Base-by-base conservation (phyloP, 2,797 vertebrate species). In the Bradypodion pumilum region DNA sequence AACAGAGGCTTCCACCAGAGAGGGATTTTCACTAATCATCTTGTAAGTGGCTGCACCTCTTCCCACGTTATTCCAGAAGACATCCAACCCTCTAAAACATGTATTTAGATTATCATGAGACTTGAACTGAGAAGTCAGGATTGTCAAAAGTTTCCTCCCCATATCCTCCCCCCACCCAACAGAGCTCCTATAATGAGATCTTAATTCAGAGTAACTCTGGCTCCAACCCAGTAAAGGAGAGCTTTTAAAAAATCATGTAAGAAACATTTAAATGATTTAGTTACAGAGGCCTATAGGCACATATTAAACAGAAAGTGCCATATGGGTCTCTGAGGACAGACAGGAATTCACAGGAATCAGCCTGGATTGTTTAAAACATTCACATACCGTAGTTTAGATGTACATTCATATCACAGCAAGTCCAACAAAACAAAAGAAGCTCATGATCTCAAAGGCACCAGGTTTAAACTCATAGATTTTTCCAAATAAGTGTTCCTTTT, bases 401-500 rank as follows among this genome's bases (percentile, higher is more conserved):
- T 56, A 7, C 42, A 44, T 29, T 74, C 21, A 52, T 37, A 56
- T 74, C 44, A 42, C 21, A 23, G 62, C 69, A 85, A 85, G 49
- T 59, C 29, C 23, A 65, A 63, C 13, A 63, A 62, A 78, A 40
- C 25, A 85, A 72, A 78, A 23, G 6, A 65, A 66, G 44, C 32
- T 2, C 21, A 52, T 32, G 56, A 79, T 66, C 59, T 79, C 37
- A 23, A 68, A 72, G 37, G 29, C 3, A 23, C 59, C 29, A 35
- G n/a, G 29, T 74, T 81, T 29, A 44, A 65, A n/a, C n/a, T 65
- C 59, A 81, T 21, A 49, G 13, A 65, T 72, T 49, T 82, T 63
- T 35, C 80, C 74, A 74, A 62, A 82, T 70, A 49, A 65, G 74
- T 74, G 65, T 10, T 49, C 6, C 68, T 81, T 16, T 82, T 46